These are phyloP conservation scores for Eumaeus atala DNA, from an alignment of 1,140 invertebrate genomes.

Conservation along the genomic window DNA sequence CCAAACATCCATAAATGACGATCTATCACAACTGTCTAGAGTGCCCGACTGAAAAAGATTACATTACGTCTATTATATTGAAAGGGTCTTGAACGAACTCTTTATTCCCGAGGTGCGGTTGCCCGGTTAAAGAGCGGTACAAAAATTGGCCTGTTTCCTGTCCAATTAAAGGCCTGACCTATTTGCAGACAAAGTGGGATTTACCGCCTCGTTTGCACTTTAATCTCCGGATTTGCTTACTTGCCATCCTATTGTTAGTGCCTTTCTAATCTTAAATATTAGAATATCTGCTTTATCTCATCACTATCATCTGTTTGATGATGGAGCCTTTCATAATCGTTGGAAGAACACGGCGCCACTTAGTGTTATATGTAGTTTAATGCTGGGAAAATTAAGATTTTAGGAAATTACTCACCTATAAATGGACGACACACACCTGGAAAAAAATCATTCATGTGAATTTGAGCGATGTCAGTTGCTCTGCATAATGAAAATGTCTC, in stretches of 20 bases:
- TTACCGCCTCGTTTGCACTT: not conserved
- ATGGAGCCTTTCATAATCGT: too few species aligned
- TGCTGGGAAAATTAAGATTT: too few species aligned
- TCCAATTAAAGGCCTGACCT: constrained; percentile 8
- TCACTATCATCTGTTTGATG: not conserved
- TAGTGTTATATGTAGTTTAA: too few species aligned
- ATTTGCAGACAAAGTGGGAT: constrained; percentile 6
- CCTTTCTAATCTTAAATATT: not conserved
- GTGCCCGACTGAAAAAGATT: too few species aligned
- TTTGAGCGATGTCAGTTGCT: too few species aligned
- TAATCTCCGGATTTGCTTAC: constrained; percentile 4
- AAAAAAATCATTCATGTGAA: too few species aligned
- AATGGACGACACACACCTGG: too few species aligned
- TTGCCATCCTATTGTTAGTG: not conserved
- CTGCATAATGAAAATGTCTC: too few species aligned
- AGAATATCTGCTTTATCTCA: not conserved
- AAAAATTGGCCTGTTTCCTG: not conserved
- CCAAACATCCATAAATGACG: too few species aligned
- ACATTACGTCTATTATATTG: not conserved
- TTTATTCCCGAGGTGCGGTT: not conserved
- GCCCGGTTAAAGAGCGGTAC: not conserved
- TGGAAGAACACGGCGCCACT: too few species aligned
- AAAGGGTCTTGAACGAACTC: not conserved
- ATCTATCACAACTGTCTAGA: not conserved
- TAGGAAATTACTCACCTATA: too few species aligned